phyloP scores from a whole-genome alignment of 2,888 invertebrate genomes.

The Baccha elongata region DNA sequence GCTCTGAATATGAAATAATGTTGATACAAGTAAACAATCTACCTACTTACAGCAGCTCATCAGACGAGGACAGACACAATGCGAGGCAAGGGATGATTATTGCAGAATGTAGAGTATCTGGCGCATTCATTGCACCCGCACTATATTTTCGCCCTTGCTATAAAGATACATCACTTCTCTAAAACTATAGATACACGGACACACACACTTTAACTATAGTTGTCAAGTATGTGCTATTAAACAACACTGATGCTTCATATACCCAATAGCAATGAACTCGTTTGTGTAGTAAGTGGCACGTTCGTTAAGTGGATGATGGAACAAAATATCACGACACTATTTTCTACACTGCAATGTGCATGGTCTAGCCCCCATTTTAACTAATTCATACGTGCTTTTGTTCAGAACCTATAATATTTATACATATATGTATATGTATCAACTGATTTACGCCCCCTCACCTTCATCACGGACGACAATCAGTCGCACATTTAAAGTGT shows the following conservation, averaged over 20 bases:
- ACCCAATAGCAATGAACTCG: slow-evolving; percentile 63
- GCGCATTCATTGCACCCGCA: slow-evolving; percentile 27
- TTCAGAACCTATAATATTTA: neutral
- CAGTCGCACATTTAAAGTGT: neutral
- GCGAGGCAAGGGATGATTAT: slow-evolving; percentile 28
- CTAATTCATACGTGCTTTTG: neutral
- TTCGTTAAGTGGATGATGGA: slow-evolving; percentile 66
- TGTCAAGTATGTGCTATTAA: slow-evolving; percentile 7
- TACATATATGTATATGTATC: neutral
- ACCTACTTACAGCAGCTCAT: slow-evolving; percentile 28
- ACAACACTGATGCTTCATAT: slow-evolving; percentile 10
- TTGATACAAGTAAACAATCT: slow-evolving; percentile 41
- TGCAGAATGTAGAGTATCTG: slow-evolving; percentile 35
- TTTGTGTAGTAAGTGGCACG: slow-evolving; percentile 53
- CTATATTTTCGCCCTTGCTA: neutral
- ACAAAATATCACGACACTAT: slow-evolving; percentile 56
- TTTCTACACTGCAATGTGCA: neutral
- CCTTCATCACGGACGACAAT: neutral
- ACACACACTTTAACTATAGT: neutral
- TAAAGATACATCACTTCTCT: slow-evolving; percentile 38
- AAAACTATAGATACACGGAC: neutral
- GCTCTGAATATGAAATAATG: slow-evolving; percentile 27
- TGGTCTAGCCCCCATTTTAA: too few species aligned
- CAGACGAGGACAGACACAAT: slow-evolving; percentile 5
- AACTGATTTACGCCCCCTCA: neutral